A percentile compares a stretch with the other conserved stretches of the same genome.
Evolutionary conservation across 2,797 vertebrate genomes (phyloP).

Genomic region (Hapalemur alaotrensis): DNA sequence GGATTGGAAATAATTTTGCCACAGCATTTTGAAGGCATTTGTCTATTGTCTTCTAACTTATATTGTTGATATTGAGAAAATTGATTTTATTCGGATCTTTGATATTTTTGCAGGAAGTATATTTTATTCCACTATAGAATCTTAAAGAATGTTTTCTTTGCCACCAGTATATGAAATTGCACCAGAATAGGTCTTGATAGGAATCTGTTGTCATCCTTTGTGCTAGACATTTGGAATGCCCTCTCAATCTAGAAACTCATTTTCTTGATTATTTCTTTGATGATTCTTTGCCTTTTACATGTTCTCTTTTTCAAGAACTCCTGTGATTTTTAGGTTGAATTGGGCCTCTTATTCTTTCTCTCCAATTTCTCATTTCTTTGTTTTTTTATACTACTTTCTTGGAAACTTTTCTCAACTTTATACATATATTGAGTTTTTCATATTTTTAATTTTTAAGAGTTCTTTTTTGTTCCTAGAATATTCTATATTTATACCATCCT

Average conservation of each 20-base stretch:
- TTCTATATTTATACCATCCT: background rate
- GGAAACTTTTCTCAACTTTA: background rate
- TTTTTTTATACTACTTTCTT: background rate
- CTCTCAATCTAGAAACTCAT: background rate
- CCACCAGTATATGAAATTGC: background rate
- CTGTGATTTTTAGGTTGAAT: background rate
- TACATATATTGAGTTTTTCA: background rate
- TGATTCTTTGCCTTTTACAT: background rate
- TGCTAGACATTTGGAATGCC: background rate
- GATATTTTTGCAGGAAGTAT: background rate
- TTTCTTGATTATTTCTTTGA: background rate
- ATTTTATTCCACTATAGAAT: background rate
- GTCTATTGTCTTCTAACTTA: background rate
- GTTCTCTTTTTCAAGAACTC: background rate
- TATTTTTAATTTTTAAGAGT: background rate
- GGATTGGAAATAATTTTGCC: background rate
- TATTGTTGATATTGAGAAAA: background rate
- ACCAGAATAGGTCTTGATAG: background rate
- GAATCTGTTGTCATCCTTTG: accelerated
- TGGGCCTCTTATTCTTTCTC: background rate
- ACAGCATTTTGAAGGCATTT: background rate
- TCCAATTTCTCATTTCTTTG: background rate
- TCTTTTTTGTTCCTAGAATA: background rate
- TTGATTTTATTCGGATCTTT: background rate
- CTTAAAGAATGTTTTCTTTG: background rate